Percentiles rank a stretch among this genome's conserved stretches.
Evolutionary conservation across 2,888 invertebrate genomes (phyloP).

Genomic region (Drosophila diplacantha): DNA sequence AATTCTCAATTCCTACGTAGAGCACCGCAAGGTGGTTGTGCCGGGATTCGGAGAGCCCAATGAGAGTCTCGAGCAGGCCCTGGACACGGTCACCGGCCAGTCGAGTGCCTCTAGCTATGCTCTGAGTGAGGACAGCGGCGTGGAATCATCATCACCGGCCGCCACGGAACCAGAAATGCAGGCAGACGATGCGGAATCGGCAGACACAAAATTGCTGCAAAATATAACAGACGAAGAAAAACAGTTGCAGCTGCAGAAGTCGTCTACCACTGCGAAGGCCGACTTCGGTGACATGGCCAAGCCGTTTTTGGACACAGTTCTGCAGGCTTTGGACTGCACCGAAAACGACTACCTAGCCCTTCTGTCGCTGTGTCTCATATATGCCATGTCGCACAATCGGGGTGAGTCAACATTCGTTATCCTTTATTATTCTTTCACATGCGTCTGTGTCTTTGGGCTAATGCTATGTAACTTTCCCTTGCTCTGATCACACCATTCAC

Average conservation of each 20-base stretch:
- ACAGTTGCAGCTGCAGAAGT: slow-evolving; percentile 79
- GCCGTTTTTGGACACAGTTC: slow-evolving; percentile 91
- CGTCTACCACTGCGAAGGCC: slow-evolving; percentile 51
- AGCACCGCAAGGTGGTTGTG: slow-evolving; percentile 80
- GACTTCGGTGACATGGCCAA: slow-evolving; percentile 65
- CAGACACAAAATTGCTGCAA: slow-evolving; percentile 63
- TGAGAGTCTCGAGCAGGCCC: slow-evolving; percentile 86
- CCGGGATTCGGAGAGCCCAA: slow-evolving; percentile 85
- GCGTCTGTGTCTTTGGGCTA: slow-evolving; percentile 35
- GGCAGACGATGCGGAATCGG: slow-evolving; percentile 37
- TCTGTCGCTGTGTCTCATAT: slow-evolving; percentile 93
- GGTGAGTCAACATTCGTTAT: slow-evolving; percentile 80
- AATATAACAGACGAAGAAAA: slow-evolving; percentile 98
- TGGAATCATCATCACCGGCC: slow-evolving; percentile 52
- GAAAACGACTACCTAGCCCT: slow-evolving; percentile 97
- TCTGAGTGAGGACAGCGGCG: slow-evolving; percentile 60
- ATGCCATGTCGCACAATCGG: slow-evolving; percentile 95
- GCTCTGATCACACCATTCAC: slow-evolving; percentile 32
- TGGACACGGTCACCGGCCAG: slow-evolving; percentile 79
- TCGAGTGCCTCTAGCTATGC: slow-evolving; percentile 57
- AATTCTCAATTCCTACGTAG: slow-evolving; percentile 83
- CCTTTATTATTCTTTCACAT: slow-evolving; percentile 3
- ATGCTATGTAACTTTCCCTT: slow-evolving; percentile 29
- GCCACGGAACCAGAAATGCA: slow-evolving; percentile 45
- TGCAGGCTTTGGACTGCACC: slow-evolving; percentile 90